phyloP scores from a whole-genome alignment of 1,140 invertebrate species.

The Bacillus rossius region DNA sequence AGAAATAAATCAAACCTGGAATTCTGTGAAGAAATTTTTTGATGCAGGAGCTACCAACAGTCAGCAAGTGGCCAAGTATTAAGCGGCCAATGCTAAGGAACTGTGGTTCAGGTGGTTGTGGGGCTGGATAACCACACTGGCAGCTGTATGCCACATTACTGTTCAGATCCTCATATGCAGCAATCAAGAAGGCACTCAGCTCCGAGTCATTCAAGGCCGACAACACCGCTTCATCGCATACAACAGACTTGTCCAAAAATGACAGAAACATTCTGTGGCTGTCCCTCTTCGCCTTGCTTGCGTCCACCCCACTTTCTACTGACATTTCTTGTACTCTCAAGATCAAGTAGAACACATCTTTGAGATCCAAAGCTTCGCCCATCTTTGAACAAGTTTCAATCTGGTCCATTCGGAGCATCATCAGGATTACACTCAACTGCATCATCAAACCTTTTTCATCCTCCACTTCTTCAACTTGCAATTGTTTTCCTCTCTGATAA shows the following conservation, averaged over 20 bases:
- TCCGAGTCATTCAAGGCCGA: not conserved
- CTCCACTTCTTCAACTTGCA: too few species aligned
- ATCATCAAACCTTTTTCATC: not conserved
- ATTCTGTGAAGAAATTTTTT: too few species aligned
- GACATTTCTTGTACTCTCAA: slow-evolving; percentile 25
- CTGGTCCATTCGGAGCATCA: slow-evolving; percentile 30
- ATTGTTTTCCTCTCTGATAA: not conserved
- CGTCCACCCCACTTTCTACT: slow-evolving; percentile 10
- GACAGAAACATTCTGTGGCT: slow-evolving; percentile 27
- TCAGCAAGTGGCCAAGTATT: slow-evolving; percentile 6
- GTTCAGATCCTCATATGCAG: slow-evolving; percentile 7
- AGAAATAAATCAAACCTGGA: not conserved
- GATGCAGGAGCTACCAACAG: too few species aligned
- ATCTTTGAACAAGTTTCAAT: slow-evolving; percentile 27
- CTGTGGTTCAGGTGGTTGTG: not conserved
- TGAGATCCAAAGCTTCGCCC: slow-evolving; percentile 19
- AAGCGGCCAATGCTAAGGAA: slow-evolving; percentile 1
- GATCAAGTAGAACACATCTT: slow-evolving; percentile 27
- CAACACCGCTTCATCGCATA: not conserved
- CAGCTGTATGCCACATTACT: slow-evolving; percentile 2
- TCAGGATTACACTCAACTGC: slow-evolving; percentile 28
- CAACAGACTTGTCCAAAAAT: slow-evolving; percentile 23
- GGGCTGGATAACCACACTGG: slow-evolving; percentile 18
- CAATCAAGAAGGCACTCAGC: not conserved
- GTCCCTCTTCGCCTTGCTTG: slow-evolving; percentile 8